These are phyloP conservation scores for Brachyptera risi DNA, from an alignment of 2,888 invertebrate genomes.

Conservation along the genomic window DNA sequence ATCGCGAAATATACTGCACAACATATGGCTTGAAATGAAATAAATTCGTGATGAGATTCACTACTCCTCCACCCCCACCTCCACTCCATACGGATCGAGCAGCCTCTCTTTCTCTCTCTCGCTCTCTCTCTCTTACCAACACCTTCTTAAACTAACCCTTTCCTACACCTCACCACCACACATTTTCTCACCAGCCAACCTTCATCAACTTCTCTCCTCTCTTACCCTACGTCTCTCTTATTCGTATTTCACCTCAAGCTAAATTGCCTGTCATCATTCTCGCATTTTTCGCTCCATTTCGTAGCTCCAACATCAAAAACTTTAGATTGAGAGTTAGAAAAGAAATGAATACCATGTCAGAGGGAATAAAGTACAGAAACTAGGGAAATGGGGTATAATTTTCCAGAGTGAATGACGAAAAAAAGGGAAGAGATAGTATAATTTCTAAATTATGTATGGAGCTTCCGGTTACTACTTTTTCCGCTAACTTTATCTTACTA, in stretches of 20 bases:
- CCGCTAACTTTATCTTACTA: slow-evolving; percentile 10
- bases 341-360: background rate
- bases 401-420: background rate
- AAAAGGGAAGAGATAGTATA: slow-evolving; percentile 11
- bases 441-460: slow-evolving; percentile 8
- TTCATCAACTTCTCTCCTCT: slow-evolving; percentile 8
- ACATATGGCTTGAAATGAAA: too few species aligned
- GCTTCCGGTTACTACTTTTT: slow-evolving; percentile 14
- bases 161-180: too few species aligned
- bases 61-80: too few species aligned
- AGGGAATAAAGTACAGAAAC: background rate
- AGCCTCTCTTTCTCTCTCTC: too few species aligned
- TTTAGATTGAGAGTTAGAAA: slow-evolving; percentile 26
- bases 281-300: slow-evolving; percentile 30
- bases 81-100: too few species aligned
- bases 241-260: slow-evolving; percentile 25
- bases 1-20: too few species aligned
- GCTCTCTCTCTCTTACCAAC: too few species aligned
- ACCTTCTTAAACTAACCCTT: too few species aligned
- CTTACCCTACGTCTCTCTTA: slow-evolving; percentile 17
- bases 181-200: too few species aligned
- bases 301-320: slow-evolving; percentile 27
- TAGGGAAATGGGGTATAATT: slow-evolving; percentile 4
- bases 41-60: too few species aligned
- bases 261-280: slow-evolving; percentile 31